These are phyloP conservation scores for Sander vitreus DNA, from an alignment of 2,113 vertebrate genomes.

Conservation along the genomic window DNA sequence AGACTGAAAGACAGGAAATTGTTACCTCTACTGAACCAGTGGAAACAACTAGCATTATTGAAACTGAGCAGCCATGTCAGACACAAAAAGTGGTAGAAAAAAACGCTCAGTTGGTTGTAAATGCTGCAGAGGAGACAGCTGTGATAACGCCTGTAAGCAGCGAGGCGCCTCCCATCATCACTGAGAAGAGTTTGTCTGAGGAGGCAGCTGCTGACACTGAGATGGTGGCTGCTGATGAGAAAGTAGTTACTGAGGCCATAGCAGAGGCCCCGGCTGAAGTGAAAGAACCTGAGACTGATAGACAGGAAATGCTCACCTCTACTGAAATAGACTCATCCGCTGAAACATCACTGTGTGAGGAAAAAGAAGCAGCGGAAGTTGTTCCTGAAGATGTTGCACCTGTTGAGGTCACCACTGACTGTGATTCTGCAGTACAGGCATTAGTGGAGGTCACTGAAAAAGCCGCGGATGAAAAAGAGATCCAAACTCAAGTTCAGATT, in stretches of 20 bases:
- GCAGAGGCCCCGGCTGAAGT: constrained; percentile 19
- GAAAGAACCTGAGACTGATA: constrained; percentile 31
- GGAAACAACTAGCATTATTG: constrained; percentile 16
- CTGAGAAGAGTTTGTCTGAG: background rate
- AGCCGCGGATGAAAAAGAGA: constrained; percentile 48
- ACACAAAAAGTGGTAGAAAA: constrained; percentile 11
- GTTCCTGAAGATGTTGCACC: constrained; percentile 14
- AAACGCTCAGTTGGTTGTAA: background rate
- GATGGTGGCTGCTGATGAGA: constrained; percentile 21
- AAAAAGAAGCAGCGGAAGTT: constrained; percentile 16
- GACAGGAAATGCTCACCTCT: constrained; percentile 9
- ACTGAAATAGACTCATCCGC: constrained; percentile 21
- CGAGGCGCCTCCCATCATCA: background rate
- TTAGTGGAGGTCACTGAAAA: constrained; percentile 57
- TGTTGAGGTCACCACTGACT: constrained; percentile 50
- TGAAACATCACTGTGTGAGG: constrained; percentile 9
- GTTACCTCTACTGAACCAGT: constrained; percentile 9
- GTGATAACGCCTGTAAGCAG: background rate
- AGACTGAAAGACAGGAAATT: constrained; percentile 16
- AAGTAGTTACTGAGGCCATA: constrained; percentile 15
- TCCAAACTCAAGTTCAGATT: constrained; percentile 62
- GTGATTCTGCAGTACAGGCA: constrained; percentile 46
- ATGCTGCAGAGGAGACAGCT: constrained; percentile 4
- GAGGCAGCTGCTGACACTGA: constrained; percentile 16
- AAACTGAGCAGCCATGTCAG: constrained; percentile 5